Percentiles rank a stretch among this genome's conserved stretches.
Conservation (phyloP, 1,140 invertebrate species). For the Panonychus citri region DNA sequence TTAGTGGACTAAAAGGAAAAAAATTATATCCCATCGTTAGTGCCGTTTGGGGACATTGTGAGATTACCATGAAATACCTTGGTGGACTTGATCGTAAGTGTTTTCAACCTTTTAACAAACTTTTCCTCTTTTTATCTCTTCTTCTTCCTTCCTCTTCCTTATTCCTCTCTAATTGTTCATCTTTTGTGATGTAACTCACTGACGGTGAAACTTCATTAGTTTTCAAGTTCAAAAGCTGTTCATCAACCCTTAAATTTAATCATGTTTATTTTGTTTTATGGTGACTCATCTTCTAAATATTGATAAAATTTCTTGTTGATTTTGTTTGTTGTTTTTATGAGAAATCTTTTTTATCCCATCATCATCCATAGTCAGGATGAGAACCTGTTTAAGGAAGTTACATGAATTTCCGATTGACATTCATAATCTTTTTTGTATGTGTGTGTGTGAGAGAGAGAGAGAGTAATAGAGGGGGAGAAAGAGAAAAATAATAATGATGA, state of each 20-base stretch:
- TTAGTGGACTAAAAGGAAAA: constrained; percentile 82
- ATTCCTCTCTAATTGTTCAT: background rate
- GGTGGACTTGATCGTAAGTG: constrained; percentile 93
- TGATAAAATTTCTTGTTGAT: too few species aligned
- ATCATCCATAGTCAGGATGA: too few species aligned
- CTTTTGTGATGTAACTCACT: background rate
- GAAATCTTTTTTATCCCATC: too few species aligned
- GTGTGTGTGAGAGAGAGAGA: background rate
- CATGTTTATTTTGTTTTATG: too few species aligned
- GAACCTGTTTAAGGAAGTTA: too few species aligned
- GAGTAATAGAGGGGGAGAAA: too few species aligned
- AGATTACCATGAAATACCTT: constrained; percentile 96
- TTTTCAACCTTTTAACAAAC: background rate
- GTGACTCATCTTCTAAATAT: too few species aligned
- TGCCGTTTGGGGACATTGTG: constrained; percentile 98
- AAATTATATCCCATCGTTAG: constrained; percentile 94
- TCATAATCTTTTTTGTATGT: background rate
- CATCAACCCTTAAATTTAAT: too few species aligned
- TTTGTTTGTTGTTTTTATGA: too few species aligned
- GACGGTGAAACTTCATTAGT: background rate
- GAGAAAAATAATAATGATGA: too few species aligned
- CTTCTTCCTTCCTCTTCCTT: constrained; percentile 2
- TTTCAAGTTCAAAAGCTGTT: too few species aligned
- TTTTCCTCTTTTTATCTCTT: background rate
- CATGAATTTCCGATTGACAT: too few species aligned